phyloP scores from a whole-genome alignment of 2,888 invertebrate genomes.

The Diaphora mendica region DNA sequence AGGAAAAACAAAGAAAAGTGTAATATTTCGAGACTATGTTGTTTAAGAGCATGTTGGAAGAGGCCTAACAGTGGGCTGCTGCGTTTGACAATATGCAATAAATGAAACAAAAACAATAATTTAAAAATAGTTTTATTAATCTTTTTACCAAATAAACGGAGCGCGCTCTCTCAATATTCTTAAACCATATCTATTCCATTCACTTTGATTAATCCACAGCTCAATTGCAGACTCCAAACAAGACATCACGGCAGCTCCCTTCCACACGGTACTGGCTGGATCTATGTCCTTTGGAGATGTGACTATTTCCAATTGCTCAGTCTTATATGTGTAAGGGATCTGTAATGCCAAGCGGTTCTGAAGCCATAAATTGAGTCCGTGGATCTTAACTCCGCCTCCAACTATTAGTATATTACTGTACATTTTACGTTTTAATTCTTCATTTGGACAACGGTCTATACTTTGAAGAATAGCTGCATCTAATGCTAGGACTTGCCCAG shows the following conservation, averaged over 20 bases:
- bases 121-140: background rate
- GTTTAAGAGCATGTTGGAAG: too few relatives aligned
- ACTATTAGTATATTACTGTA: conserved; percentile 96
- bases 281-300: conserved; percentile 97
- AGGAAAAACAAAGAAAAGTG: background rate
- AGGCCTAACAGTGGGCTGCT: too few relatives aligned
- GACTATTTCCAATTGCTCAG: conserved; percentile 95
- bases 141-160: conserved; percentile 93
- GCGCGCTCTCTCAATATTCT: conserved; percentile 95
- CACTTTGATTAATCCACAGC: conserved; percentile 94
- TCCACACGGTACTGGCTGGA: conserved; percentile 96
- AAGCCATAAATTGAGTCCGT: conserved; percentile 93
- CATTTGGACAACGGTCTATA: conserved; percentile 95
- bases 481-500: conserved; percentile 93
- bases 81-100: too few relatives aligned
- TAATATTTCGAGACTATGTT: too few relatives aligned
- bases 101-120: background rate
- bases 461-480: conserved; percentile 97
- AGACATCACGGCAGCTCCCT: conserved; percentile 97
- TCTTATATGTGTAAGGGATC: conserved; percentile 92
- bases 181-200: conserved; percentile 95
- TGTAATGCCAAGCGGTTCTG: conserved; percentile 94
- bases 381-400: conserved; percentile 96
- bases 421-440: conserved; percentile 97
- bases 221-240: conserved; percentile 97